phyloP scores from a whole-genome alignment of 2,888 invertebrate genomes.

The Calliopum simillimum region DNA sequence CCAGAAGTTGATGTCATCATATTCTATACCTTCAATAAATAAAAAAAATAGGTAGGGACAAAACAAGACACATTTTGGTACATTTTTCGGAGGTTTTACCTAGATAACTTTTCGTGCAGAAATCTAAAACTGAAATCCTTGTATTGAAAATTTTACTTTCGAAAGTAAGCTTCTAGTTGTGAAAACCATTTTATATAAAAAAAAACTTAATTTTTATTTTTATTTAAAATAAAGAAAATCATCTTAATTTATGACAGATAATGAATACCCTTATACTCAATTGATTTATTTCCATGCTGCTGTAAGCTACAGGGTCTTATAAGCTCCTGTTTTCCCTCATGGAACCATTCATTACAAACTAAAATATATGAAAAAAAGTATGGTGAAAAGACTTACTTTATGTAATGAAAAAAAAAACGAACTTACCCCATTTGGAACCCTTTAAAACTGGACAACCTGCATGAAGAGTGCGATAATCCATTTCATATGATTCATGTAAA shows the following conservation, averaged over 20 bases:
- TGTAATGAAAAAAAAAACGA: background rate
- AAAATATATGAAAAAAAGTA: constrained; percentile 33
- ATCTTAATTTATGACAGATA: constrained; percentile 13
- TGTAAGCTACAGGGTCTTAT: constrained; percentile 69
- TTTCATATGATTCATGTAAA: constrained; percentile 89
- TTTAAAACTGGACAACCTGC: constrained; percentile 97
- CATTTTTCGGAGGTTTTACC: no score
- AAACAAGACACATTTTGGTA: no score
- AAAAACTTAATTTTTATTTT: no score
- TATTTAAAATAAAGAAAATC: background rate
- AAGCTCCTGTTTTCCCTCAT: constrained; percentile 86
- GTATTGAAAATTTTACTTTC: no score
- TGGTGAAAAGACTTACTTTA: no score
- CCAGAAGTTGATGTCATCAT: no score
- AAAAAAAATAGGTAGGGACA: no score
- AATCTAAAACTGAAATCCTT: no score
- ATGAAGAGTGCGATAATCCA: constrained; percentile 90
- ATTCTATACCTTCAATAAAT: no score
- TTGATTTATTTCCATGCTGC: constrained; percentile 58
- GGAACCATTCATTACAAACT: constrained; percentile 91
- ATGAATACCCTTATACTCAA: constrained; percentile 2
- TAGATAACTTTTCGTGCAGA: no score
- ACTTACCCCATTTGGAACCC: constrained; percentile 94
- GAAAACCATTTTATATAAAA: no score
- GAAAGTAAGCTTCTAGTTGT: no score